phyloP scores from a whole-genome alignment of 2,888 invertebrate species.

The Escarpia spicata region DNA sequence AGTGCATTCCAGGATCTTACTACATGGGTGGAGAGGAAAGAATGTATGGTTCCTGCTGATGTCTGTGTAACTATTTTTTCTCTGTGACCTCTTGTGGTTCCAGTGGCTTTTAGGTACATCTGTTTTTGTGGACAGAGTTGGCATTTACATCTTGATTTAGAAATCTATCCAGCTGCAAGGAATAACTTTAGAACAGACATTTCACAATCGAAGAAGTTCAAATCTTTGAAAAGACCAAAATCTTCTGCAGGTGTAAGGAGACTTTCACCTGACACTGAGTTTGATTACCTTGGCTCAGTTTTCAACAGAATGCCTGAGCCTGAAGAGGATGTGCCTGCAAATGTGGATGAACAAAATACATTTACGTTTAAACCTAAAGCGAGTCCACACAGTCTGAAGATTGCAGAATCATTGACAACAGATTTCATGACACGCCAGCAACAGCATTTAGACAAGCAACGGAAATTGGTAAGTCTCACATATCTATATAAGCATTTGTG shows the following conservation, averaged over 20 bases:
- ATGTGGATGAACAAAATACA: constrained; percentile 27
- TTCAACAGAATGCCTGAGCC: not conserved
- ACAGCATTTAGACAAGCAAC: constrained; percentile 28
- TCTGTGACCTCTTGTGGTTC: too few relatives aligned
- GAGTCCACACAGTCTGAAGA: constrained; percentile 52
- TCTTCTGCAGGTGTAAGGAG: not conserved
- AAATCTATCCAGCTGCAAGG: not conserved
- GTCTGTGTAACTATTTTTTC: too few relatives aligned
- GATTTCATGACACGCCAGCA: constrained; percentile 56
- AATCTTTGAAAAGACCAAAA: not conserved
- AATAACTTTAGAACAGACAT: not conserved
- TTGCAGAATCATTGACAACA: constrained; percentile 53
- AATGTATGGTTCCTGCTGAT: too few relatives aligned
- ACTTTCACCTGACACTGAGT: not conserved
- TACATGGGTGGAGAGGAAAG: too few relatives aligned
- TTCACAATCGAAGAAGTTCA: not conserved
- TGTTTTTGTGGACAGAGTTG: too few relatives aligned
- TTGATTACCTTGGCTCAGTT: not conserved
- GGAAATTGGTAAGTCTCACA: constrained; percentile 28
- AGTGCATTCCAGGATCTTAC: too few relatives aligned
- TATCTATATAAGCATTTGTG: not conserved
- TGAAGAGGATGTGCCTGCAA: constrained; percentile 14
- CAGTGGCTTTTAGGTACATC: too few relatives aligned
- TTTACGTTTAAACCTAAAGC: constrained; percentile 57
- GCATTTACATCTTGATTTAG: not conserved